A percentile compares a stretch with the other conserved stretches of the same genome.
Evolutionary conservation across 2,797 vertebrate species (phyloP).

Genomic region (Clamator glandarius): DNA sequence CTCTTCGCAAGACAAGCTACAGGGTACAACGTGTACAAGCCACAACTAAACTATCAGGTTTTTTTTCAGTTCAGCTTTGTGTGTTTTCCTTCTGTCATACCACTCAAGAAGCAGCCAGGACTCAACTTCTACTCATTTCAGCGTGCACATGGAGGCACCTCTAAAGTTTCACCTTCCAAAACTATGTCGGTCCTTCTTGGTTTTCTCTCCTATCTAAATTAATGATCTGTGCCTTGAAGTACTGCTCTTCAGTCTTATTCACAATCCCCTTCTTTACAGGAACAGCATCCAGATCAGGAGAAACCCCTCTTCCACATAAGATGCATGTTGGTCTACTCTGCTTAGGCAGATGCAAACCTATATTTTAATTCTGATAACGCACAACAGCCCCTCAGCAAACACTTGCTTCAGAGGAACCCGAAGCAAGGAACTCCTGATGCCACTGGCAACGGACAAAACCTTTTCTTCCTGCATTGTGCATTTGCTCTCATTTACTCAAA

Average conservation of each 20-base stretch:
- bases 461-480: background rate
- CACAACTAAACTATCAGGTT: background rate
- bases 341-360: background rate
- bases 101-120: background rate
- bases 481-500: background rate
- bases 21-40: fast-evolving
- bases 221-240: background rate
- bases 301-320: background rate
- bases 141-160: background rate
- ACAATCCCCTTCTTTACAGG: background rate
- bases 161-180: background rate
- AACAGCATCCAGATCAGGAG: background rate
- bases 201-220: background rate
- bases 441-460: background rate
- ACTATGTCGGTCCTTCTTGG: background rate
- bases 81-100: background rate
- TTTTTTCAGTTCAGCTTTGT: background rate
- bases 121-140: background rate
- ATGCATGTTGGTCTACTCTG: background rate
- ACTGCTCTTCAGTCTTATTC: background rate
- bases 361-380: background rate
- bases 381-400: background rate
- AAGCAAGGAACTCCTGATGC: background rate
- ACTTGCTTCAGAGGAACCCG: background rate
- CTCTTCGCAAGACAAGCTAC: background rate